These are phyloP conservation scores for Acrossocheilus wenchowensis DNA, from an alignment of 2,797 vertebrate species.

Conservation along the genomic window DNA sequence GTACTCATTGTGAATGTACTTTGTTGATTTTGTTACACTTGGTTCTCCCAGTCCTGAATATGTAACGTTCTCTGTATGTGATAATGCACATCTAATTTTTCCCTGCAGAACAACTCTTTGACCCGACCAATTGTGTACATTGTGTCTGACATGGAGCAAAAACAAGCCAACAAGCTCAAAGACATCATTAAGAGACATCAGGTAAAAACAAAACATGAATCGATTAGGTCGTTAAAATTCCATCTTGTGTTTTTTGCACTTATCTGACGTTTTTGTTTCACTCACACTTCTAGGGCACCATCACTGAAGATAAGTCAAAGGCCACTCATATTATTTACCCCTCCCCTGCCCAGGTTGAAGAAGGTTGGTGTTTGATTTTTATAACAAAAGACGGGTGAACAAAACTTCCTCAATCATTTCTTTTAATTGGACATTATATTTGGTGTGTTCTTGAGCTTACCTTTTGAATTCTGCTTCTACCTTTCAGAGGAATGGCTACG, in stretches of 20 bases:
- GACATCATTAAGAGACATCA: slow-evolving; percentile 98
- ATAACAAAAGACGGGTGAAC: not conserved
- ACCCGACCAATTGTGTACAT: slow-evolving; percentile 94
- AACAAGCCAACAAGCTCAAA: slow-evolving; percentile 93
- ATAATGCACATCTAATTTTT: not conserved
- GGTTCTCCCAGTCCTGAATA: not conserved
- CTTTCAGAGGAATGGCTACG: slow-evolving; percentile 95
- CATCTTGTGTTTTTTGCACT: not conserved
- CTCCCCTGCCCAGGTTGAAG: slow-evolving; percentile 85
- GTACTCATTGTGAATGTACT: not conserved
- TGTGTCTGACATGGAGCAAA: slow-evolving; percentile 91
- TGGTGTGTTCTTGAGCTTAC: not conserved
- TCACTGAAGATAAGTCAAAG: slow-evolving; percentile 95
- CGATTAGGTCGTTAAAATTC: not conserved
- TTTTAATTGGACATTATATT: not conserved
- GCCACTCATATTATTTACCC: slow-evolving; percentile 94
- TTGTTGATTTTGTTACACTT: not conserved
- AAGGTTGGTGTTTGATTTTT: slow-evolving; percentile 77
- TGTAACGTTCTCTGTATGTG: not conserved
- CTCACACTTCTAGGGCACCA: slow-evolving; percentile 82
- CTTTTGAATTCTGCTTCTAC: slow-evolving; percentile 50
- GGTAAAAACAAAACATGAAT: slow-evolving; percentile 72
- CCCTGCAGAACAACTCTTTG: slow-evolving; percentile 91
- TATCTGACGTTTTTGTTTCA: not conserved
- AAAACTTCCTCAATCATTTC: not conserved